Percentiles rank a stretch among this genome's conserved stretches.
Evolutionary conservation across 2,888 invertebrate species (phyloP).

Genomic region (Thelaira solivaga): DNA sequence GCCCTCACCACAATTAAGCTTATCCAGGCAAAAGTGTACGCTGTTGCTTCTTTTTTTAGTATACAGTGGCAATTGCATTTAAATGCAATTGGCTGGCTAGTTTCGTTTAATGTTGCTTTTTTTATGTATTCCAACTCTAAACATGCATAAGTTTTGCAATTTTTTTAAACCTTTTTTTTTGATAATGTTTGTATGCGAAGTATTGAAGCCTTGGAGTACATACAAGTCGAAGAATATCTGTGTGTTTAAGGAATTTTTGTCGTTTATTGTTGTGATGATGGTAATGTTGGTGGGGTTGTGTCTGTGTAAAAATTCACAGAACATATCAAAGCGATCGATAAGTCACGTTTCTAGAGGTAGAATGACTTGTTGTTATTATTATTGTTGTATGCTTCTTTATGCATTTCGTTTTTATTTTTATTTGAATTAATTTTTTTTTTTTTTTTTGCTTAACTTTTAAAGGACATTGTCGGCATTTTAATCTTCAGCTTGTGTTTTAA

Average conservation of each 20-base stretch:
- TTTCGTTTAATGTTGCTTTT: slow-evolving; percentile 17
- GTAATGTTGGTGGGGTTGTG: slow-evolving; percentile 18
- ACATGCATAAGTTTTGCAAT: slow-evolving; percentile 47
- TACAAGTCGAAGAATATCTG: not conserved
- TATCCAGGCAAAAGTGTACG: slow-evolving; percentile 18
- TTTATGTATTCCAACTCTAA: slow-evolving; percentile 25
- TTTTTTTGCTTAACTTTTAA: slow-evolving; percentile 33
- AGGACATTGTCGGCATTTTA: slow-evolving; percentile 62
- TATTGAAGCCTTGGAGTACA: slow-evolving; percentile 18
- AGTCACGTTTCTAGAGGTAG: slow-evolving; percentile 73
- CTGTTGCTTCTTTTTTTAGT: slow-evolving; percentile 19
- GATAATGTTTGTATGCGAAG: not conserved
- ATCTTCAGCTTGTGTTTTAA: slow-evolving; percentile 62
- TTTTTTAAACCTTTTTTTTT: slow-evolving; percentile 1
- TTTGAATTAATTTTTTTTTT: not conserved
- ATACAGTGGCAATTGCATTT: slow-evolving; percentile 61
- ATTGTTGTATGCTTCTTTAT: slow-evolving; percentile 50
- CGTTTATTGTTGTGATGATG: not conserved
- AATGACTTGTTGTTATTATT: slow-evolving; percentile 63
- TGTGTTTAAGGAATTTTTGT: slow-evolving; percentile 48
- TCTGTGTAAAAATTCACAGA: slow-evolving; percentile 74
- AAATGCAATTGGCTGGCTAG: slow-evolving; percentile 57
- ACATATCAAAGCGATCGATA: slow-evolving; percentile 77
- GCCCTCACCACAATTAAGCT: not conserved
- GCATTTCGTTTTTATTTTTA: not conserved